A percentile compares a stretch with the other conserved stretches of the same genome.
Conservation (phyloP, 2,888 invertebrate species). For the Encarsia formosa region DNA sequence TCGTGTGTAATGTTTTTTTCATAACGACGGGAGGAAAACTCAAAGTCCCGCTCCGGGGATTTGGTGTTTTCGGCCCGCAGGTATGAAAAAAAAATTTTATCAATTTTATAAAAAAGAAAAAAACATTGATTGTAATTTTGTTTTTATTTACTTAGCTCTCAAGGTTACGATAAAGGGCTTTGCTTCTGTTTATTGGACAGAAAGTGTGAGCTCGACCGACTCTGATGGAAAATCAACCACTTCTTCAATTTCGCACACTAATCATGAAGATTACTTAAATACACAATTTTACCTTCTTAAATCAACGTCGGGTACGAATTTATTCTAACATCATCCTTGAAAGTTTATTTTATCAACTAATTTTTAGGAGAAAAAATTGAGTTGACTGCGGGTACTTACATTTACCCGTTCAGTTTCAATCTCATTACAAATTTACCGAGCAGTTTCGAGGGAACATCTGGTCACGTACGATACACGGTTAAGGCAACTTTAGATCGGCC, state of each 20-base stretch:
- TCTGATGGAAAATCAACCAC: conserved; percentile 63
- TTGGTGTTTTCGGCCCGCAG: too few species aligned
- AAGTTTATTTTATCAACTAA: background rate
- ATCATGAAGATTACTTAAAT: conserved; percentile 74
- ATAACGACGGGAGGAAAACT: too few species aligned
- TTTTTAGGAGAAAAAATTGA: conserved; percentile 63
- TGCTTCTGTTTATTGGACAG: conserved; percentile 69
- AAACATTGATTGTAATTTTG: background rate
- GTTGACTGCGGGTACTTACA: conserved; percentile 66
- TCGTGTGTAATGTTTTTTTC: too few species aligned
- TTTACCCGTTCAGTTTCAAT: conserved; percentile 74
- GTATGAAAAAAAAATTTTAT: too few species aligned
- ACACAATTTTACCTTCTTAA: conserved; percentile 71
- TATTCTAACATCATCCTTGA: background rate
- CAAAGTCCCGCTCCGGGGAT: too few species aligned
- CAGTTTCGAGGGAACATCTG: conserved; percentile 67
- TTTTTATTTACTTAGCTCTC: conserved; percentile 62
- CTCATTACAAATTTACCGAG: conserved; percentile 72
- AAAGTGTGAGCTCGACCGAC: conserved; percentile 59
- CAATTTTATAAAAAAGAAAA: too few species aligned
- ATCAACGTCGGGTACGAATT: conserved; percentile 60
- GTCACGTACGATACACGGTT: conserved; percentile 75
- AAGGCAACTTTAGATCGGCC: conserved; percentile 76
- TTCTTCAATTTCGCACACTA: conserved; percentile 61
- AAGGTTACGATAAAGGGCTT: conserved; percentile 70